Evolutionary conservation across 2,888 invertebrate species (phyloP).

Genomic region (Metallyticus violacea): DNA sequence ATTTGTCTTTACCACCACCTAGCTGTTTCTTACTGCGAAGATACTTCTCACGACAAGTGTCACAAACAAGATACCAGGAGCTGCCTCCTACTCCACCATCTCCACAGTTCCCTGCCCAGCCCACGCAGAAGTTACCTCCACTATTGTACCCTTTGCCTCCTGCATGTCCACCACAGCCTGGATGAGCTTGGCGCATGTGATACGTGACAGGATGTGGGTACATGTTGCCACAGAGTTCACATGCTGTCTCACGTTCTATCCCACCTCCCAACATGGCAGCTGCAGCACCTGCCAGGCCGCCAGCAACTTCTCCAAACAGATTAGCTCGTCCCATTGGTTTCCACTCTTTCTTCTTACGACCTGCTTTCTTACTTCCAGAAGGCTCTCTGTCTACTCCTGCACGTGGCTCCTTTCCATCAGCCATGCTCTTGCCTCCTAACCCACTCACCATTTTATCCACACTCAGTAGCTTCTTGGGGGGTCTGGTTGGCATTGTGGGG

Average conservation of each 20-base stretch:
- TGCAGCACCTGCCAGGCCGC: slow-evolving; percentile 40
- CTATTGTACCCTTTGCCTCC: slow-evolving; percentile 88
- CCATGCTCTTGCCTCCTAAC: slow-evolving; percentile 39
- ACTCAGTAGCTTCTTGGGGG: slow-evolving; percentile 33
- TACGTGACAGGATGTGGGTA: slow-evolving; percentile 80
- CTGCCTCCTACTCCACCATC: slow-evolving; percentile 74
- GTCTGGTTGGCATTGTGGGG: slow-evolving; percentile 9
- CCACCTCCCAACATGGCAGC: slow-evolving; percentile 34
- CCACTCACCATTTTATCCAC: slow-evolving; percentile 39
- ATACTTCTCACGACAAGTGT: slow-evolving; percentile 81
- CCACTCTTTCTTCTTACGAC: slow-evolving; percentile 58
- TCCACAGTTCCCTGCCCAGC: slow-evolving; percentile 87
- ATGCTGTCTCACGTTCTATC: slow-evolving; percentile 51
- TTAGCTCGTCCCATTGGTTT: slow-evolving; percentile 39
- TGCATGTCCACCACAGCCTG: slow-evolving; percentile 85
- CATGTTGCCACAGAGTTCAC: slow-evolving; percentile 83
- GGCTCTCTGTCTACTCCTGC: slow-evolving; percentile 40
- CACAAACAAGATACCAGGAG: slow-evolving; percentile 92
- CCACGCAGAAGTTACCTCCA: slow-evolving; percentile 80
- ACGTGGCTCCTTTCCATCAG: slow-evolving; percentile 35
- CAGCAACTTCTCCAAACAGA: slow-evolving; percentile 31
- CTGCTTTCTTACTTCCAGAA: slow-evolving; percentile 47
- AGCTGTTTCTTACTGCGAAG: slow-evolving; percentile 43
- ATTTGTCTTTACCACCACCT: slow-evolving; percentile 43
- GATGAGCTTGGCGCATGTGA: slow-evolving; percentile 87